Evolutionary conservation across 2,113 vertebrate species (phyloP), one percentile per base, ranked within the genome.

Genomic region (Caranx ignobilis): DNA sequence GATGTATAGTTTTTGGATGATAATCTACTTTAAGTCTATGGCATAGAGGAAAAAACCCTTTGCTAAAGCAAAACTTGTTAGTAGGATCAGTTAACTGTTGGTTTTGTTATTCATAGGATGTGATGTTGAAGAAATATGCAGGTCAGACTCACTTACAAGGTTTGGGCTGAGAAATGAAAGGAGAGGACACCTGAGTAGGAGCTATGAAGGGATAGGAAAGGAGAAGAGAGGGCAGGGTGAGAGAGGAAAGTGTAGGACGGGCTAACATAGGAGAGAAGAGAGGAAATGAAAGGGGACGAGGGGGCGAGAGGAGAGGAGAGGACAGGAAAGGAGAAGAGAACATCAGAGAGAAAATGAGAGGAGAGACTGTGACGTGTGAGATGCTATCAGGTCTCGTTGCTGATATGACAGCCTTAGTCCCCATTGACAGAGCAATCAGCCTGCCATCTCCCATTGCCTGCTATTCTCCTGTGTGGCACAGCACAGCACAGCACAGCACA

Each of bases 321-420:
- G 82, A 76, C 74, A 81, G 86, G 79, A 92, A 63, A 87, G 82
- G 78, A 88, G 81, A 83, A 37, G 71, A 82, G 75, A 81, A 82
- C 77, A 87, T 87, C 85, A 85, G 69, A 81, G 76, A 75, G 84
- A 84, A 86, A 85, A 91, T 81, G 84, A 87, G 87, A 90, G 87
- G 86, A 88, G 87, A 79, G 86, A 92, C 87, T 69, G 16, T 92
- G 90, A 93, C 88, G 91, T 92, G 67, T 79, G 87, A 81, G 91
- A 94, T 93, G 85, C 79, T 93, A 93, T 94, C 93, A 61, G 81
- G 48, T 75, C 85, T 75, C 9, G 19, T n/a, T 92, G 90, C 91
- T 88, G 89, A 92, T 92, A 91, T 88, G 92, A 92, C 92, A 83
- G 87, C 88, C 82, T 78, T 73, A 52, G 80, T 82, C 79, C 82